A percentile compares a stretch with the other conserved stretches of the same genome.
phyloP scores from a whole-genome alignment of 1,140 invertebrate genomes.

The Tetramorium alpestre region DNA sequence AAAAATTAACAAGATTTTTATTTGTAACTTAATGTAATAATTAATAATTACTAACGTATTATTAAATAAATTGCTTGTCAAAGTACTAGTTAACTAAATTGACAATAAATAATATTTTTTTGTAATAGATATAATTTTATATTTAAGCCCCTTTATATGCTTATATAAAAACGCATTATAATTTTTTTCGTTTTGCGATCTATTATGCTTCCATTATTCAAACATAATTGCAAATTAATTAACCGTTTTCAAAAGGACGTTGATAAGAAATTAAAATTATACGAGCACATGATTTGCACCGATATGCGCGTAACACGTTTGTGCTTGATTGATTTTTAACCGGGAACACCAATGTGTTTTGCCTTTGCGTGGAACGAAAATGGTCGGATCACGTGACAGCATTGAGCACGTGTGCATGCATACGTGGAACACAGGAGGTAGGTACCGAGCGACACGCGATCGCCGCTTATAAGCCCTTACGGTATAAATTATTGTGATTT shows the following conservation, averaged over 20 bases:
- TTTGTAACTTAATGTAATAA: constrained; percentile 2
- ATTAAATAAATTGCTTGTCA: neutral
- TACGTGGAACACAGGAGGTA: constrained; percentile 64
- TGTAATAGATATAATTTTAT: neutral
- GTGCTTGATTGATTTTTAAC: constrained; percentile 68
- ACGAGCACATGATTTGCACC: neutral
- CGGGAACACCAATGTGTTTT: constrained; percentile 35
- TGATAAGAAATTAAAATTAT: constrained; percentile 39
- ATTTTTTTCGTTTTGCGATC: neutral
- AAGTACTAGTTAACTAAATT: neutral
- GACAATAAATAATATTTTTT: neutral
- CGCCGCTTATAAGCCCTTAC: constrained; percentile 79
- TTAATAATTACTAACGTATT: neutral
- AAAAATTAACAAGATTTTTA: neutral
- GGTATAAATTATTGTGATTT: constrained; percentile 85
- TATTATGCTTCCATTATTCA: neutral
- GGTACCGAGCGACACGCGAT: constrained; percentile 82
- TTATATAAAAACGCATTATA: neutral
- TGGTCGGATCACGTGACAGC: constrained; percentile 69
- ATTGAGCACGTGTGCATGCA: constrained; percentile 67
- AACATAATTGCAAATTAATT: constrained; percentile 35
- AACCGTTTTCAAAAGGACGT: constrained; percentile 1
- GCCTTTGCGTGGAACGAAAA: constrained; percentile 71
- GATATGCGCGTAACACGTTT: constrained; percentile 6
- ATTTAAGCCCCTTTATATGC: neutral